These are phyloP conservation scores for Melanogrammus aeglefinus DNA, from an alignment of 2,797 vertebrate genomes.

Conservation along the genomic window DNA sequence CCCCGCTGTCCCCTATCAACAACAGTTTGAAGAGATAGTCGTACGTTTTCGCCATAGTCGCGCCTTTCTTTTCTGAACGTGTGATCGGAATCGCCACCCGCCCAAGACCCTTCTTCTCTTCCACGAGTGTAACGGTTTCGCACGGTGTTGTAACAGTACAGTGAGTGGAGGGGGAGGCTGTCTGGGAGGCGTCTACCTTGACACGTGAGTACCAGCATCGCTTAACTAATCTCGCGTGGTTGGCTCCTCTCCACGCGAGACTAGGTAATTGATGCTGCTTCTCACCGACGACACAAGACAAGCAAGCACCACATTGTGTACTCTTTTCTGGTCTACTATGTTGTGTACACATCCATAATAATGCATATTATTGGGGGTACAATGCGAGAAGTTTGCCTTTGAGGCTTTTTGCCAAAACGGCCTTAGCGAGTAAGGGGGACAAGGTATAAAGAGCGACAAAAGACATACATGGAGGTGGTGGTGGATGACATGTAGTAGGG, in stretches of 20 bases:
- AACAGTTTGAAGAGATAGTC: slow-evolving; percentile 93
- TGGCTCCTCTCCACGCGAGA: not conserved
- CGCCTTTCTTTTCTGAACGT: slow-evolving; percentile 57
- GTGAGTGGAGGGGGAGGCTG: not conserved
- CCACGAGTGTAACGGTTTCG: not conserved
- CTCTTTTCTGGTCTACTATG: too few relatives aligned
- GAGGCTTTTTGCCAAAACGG: too few relatives aligned
- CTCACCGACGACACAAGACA: too few relatives aligned
- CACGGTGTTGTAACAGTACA: not conserved
- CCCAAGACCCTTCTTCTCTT: not conserved
- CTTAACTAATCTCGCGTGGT: not conserved
- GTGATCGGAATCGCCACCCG: slow-evolving; percentile 4
- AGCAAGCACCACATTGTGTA: too few relatives aligned
- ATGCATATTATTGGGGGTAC: too few relatives aligned
- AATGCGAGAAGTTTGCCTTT: too few relatives aligned
- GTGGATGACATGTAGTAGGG: too few relatives aligned
- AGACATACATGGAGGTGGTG: too few relatives aligned
- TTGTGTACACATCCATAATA: too few relatives aligned
- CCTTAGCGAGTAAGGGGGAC: too few relatives aligned
- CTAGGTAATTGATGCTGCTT: too few relatives aligned
- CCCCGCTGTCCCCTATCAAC: slow-evolving; percentile 90
- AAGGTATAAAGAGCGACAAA: too few relatives aligned
- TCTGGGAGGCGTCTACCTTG: not conserved
- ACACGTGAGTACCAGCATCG: not conserved
- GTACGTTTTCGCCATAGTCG: slow-evolving; percentile 82